Percentiles rank a stretch among this genome's conserved stretches.
Evolutionary conservation across 2,888 invertebrate genomes (phyloP).

Genomic region (Lepidonotus clava): DNA sequence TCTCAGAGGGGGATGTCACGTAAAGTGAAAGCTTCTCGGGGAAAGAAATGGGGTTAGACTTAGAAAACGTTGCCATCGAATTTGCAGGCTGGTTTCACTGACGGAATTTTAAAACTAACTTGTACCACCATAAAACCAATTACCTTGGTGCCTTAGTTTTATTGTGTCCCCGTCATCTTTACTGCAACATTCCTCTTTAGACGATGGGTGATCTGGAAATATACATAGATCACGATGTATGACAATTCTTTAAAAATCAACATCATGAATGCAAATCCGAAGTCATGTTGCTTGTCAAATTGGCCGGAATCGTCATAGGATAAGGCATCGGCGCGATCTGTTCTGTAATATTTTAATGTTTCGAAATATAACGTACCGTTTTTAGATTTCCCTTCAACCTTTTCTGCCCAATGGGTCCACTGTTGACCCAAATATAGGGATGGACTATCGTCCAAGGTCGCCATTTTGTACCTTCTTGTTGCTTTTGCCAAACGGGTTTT

Average conservation of each 20-base stretch:
- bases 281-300: conserved; percentile 54
- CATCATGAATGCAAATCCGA: conserved; percentile 52
- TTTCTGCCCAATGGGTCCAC: conserved; percentile 79
- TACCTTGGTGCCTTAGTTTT: conserved; percentile 76
- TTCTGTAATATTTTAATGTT: background rate
- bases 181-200: conserved; percentile 24
- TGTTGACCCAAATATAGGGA: conserved; percentile 80
- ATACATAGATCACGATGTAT: conserved; percentile 42
- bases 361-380: conserved; percentile 56
- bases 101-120: conserved; percentile 35
- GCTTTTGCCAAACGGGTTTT: conserved; percentile 76
- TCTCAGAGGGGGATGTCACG: conserved; percentile 12
- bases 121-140: background rate
- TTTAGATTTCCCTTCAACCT: conserved; percentile 57
- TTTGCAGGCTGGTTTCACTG: conserved; percentile 25
- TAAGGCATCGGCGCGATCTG: conserved; percentile 1
- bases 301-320: conserved; percentile 9
- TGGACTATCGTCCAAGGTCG: conserved; percentile 80
- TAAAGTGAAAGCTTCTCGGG: background rate
- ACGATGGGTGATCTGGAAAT: conserved; percentile 47
- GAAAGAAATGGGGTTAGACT: conserved; percentile 25
- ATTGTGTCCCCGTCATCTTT: conserved; percentile 72
- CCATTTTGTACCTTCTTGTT: conserved; percentile 80
- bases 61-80: conserved; percentile 27
- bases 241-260: conserved; percentile 55